Base-by-base conservation (phyloP, 2,113 vertebrate genomes). In the Festucalex cinctus region DNA sequence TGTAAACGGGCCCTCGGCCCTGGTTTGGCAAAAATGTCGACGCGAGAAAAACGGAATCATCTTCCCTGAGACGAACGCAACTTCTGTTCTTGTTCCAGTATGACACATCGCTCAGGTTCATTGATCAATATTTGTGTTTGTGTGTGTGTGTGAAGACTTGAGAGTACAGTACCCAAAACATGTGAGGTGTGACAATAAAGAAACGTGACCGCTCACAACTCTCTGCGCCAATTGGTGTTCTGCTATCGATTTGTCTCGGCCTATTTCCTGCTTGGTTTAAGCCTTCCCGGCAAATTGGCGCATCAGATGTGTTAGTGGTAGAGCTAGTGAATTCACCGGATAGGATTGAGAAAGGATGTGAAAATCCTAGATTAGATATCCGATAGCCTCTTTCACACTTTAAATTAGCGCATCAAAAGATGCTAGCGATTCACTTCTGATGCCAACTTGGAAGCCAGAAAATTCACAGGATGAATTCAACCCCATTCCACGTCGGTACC, bases 1-100 rank as follows among this genome's bases (percentile, higher is more conserved):
- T 96, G 95, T 97, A 96, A 98, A 97, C 93, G 93, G 89, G 88
- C 93, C 86, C 91, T 91, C 93, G 89, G 89, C 92, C 91, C 86
- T 90, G 92, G 93, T 96, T 97, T 98, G 95, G 95, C 95, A 97
- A 96, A 89, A 93, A 93, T 91, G 91, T 87, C 89, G 90, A 88
- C 63, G 75, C 48, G 69, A 70, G 70, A 63, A 73, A n/a, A 73
- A 80, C 76, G 63, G 49, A 61, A 70, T 77, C 26, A 69, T 84
- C 79, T 69, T 90, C 87, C 88, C 88, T 90, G 88, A 90, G 88
- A 86, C 84, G 78, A 75, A 80, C 66, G 69, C 26, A 26, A 87
- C 76, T 81, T 78, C 76, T 51, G 48, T 51, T 51, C 48, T 17
- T 46, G 51, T 26, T 26, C 24, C 54, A 32, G 54, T 57, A 57